Evolutionary conservation across 2,888 invertebrate species (phyloP), one percentile per base, ranked within the genome.

Genomic region (Perizoma affinitatum): DNA sequence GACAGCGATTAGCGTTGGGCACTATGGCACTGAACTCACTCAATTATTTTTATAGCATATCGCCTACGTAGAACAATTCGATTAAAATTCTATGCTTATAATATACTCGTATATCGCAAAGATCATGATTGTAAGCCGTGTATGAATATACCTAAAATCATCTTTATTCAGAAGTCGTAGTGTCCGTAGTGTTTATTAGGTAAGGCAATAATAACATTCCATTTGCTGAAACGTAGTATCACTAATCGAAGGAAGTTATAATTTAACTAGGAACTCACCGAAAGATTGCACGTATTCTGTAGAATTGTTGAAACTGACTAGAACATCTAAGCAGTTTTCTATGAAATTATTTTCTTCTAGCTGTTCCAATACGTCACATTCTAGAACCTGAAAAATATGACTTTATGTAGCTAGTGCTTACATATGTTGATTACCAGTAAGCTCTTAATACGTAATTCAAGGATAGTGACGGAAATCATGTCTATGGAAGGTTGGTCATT

Each of bases 221-320:
- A 38, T 52, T 44, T 44, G 7, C 22, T 7, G 22, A 7, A 44
- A 44, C 44, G 7, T 7, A 2, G 44, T 22, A 22, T 11, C n/a
- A n/a, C n/a, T n/a, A n/a, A n/a, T n/a, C n/a, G n/a, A n/a, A n/a
- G n/a, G 46, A 9, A 44, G 22, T 22, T 44, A 51, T 38, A 10
- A 4, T 10, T 4, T 42, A 42, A 22, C 34, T 47, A 10, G 6
- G 7, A 45, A 79, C 88, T 83, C 70, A 90, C 91, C 86, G 47
- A 90, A 73, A 63, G 63, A 70, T 66, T 70, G 79, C 59, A 78
- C 75, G 63, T 82, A 81, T 51, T 84, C 79, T 53, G 79, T 84
- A 34, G 74, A 73, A 57, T 84, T 84, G 65, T 83, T 86, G 70
- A 88, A 91, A 41, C 84, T 83, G n/a, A 88, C 78, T 4, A 91